Evolutionary conservation across 2,113 vertebrate species (phyloP).

Genomic region (Sinocyclocheilus anophthalmus): DNA sequence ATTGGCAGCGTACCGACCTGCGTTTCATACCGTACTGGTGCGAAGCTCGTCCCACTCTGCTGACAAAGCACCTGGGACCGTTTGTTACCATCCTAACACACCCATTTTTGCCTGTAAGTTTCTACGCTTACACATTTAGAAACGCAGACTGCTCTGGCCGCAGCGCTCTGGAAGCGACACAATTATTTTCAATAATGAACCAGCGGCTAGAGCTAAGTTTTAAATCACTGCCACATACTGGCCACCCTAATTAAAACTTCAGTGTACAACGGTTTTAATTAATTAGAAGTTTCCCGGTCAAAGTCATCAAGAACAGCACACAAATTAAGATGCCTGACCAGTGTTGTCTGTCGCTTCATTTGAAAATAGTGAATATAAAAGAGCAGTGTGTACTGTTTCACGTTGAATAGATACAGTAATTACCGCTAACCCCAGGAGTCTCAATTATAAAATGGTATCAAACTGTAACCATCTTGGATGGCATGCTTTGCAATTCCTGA

Average conservation of each 20-base stretch:
- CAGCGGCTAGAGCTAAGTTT: conserved; percentile 44
- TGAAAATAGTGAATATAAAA: conserved; percentile 20
- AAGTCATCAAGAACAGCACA: conserved; percentile 33
- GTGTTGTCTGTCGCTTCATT: not conserved
- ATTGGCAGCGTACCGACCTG: conserved; percentile 24
- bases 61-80: conserved; percentile 4
- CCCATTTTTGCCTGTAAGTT: not conserved
- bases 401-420: conserved; percentile 47
- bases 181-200: conserved; percentile 60
- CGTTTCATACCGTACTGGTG: not conserved
- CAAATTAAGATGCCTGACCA: conserved; percentile 40
- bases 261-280: conserved; percentile 50
- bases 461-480: not conserved
- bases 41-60: not conserved
- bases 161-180: conserved; percentile 29
- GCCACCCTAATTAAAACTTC: conserved; percentile 54
- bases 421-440: conserved; percentile 33
- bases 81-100: not conserved
- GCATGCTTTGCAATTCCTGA: not conserved
- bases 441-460: conserved; percentile 43
- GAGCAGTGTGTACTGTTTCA: conserved; percentile 9
- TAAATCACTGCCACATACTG: conserved; percentile 48
- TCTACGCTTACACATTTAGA: conserved; percentile 7
- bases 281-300: conserved; percentile 41
- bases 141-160: not conserved